phyloP scores from a whole-genome alignment of 2,888 invertebrate species.

The Serripes groenlandicus region DNA sequence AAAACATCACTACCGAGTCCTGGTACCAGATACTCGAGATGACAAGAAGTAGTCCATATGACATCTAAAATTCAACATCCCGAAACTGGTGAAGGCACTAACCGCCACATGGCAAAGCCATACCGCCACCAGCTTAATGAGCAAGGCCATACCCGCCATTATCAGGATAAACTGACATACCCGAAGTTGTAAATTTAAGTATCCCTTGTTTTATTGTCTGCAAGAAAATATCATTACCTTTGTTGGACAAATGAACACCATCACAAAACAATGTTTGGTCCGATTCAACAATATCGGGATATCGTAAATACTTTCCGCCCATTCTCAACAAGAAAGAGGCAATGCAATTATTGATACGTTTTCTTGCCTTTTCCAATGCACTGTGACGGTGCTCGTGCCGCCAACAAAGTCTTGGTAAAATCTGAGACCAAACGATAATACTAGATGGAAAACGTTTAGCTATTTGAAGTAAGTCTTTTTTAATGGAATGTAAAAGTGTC shows the following conservation, averaged over 20 bases:
- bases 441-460: not conserved
- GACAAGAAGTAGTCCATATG: too few relatives aligned
- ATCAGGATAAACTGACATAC: not conserved
- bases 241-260: not conserved
- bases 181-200: not conserved
- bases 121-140: not conserved
- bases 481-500: not conserved
- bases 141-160: not conserved
- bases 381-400: not conserved
- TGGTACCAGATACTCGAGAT: too few relatives aligned
- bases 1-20: too few relatives aligned
- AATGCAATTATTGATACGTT: not conserved
- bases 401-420: not conserved
- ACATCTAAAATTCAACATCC: too few relatives aligned
- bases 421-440: slow-evolving; percentile 1
- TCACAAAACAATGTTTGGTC: not conserved
- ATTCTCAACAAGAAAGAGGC: not conserved
- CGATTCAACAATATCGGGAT: not conserved
- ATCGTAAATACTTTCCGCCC: not conserved
- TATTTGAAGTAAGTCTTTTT: not conserved
- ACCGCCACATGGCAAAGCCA: slow-evolving; percentile 13
- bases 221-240: not conserved
- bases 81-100: not conserved
- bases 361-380: not conserved
- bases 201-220: not conserved